Evolutionary conservation across 2,797 vertebrate genomes (phyloP).

Genomic region (Perodicticus potto): DNA sequence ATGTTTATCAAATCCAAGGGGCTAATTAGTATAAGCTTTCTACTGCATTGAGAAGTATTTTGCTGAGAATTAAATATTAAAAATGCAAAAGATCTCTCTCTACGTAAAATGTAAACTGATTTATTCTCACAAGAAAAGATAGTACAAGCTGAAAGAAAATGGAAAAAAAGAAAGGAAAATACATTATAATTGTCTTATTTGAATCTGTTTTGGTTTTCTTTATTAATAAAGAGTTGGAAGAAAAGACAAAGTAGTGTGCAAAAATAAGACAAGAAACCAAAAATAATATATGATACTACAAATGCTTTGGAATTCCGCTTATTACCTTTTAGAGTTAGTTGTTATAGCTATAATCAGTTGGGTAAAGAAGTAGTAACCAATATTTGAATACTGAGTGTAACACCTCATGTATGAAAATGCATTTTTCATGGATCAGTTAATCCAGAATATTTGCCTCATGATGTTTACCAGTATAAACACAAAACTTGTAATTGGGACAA

Average conservation of each 20-base stretch:
- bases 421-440: not conserved
- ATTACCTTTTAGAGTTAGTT: not conserved
- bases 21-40: constrained; percentile 77
- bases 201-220: constrained; percentile 52
- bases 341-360: not conserved
- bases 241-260: constrained; percentile 38
- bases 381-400: constrained; percentile 1
- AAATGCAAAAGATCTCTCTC: constrained; percentile 74
- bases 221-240: constrained; percentile 42
- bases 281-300: not conserved
- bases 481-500: not conserved
- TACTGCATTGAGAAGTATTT: constrained; percentile 65
- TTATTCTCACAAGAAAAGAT: constrained; percentile 75
- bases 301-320: not conserved
- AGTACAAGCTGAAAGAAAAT: constrained; percentile 71
- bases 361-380: not conserved
- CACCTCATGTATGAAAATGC: constrained; percentile 23
- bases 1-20: constrained; percentile 76
- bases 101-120: constrained; percentile 73
- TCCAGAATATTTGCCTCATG: constrained; percentile 8
- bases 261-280: constrained; percentile 36
- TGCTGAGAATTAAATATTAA: constrained; percentile 65
- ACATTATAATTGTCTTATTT: constrained; percentile 68
- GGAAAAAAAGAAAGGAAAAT: constrained; percentile 38
- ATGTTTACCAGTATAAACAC: not conserved